Percentiles rank a stretch among this genome's conserved stretches.
These are phyloP conservation scores for Sturmia bella DNA, from an alignment of 2,888 invertebrate genomes.

Conservation along the genomic window DNA sequence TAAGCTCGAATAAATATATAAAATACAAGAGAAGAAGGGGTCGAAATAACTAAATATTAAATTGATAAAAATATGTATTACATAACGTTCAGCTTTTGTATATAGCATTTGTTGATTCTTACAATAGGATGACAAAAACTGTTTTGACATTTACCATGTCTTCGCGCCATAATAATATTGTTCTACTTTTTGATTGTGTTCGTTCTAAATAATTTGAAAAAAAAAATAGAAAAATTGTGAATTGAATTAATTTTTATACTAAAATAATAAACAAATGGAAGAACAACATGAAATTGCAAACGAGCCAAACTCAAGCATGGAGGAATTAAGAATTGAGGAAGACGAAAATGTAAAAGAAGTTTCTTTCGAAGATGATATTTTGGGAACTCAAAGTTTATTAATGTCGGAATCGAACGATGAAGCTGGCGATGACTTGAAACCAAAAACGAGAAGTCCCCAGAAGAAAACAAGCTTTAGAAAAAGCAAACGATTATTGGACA, in stretches of 20 bases:
- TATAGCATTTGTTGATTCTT: slow-evolving; percentile 32
- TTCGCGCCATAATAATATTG: slow-evolving; percentile 44
- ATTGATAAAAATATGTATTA: too few species aligned
- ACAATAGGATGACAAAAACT: background rate
- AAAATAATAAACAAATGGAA: slow-evolving; percentile 31
- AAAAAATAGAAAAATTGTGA: slow-evolving; percentile 16
- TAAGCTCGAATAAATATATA: too few species aligned
- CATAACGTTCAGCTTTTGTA: slow-evolving; percentile 25
- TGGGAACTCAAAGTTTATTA: slow-evolving; percentile 76
- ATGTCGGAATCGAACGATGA: slow-evolving; percentile 77
- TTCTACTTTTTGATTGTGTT: background rate
- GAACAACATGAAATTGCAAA: background rate
- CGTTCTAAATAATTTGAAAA: background rate
- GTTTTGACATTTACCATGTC: slow-evolving; percentile 35
- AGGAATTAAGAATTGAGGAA: slow-evolving; percentile 67
- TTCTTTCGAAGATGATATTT: slow-evolving; percentile 75
- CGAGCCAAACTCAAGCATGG: slow-evolving; percentile 64
- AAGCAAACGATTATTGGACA: slow-evolving; percentile 70
- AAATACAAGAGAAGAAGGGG: too few species aligned
- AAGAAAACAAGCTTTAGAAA: slow-evolving; percentile 38
- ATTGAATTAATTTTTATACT: slow-evolving; percentile 7
- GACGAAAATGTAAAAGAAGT: slow-evolving; percentile 71
- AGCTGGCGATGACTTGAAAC: slow-evolving; percentile 59
- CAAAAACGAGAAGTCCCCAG: slow-evolving; percentile 38
- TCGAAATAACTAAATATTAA: too few species aligned